Evolutionary conservation across 2,113 vertebrate species (phyloP).

Genomic region (Syngnathoides biaculeatus): DNA sequence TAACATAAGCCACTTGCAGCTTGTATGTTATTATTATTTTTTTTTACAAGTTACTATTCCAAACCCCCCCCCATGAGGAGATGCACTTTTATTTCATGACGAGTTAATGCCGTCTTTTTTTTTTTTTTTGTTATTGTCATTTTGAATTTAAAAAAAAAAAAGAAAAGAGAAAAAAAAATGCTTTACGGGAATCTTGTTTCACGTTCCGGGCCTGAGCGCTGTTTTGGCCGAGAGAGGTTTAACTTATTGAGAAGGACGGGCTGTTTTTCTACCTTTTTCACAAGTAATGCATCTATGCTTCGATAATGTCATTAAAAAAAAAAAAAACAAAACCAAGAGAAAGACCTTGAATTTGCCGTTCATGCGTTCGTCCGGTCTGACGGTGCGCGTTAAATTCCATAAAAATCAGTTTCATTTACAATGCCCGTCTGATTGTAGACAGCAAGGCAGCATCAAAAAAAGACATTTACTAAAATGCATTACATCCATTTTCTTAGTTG

Average conservation of each 20-base stretch:
- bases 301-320: conserved; percentile 74
- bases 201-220: conserved; percentile 61
- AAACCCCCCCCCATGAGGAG: conserved; percentile 37
- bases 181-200: conserved; percentile 67
- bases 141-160: conserved; percentile 50
- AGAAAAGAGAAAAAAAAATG: conserved; percentile 10
- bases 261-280: conserved; percentile 82
- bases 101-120: conserved; percentile 43
- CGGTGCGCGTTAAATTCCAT: no score
- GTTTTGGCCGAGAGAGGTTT: conserved; percentile 72
- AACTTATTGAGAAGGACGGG: conserved; percentile 84
- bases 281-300: conserved; percentile 76
- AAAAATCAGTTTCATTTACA: no score
- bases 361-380: no score
- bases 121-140: conserved; percentile 48
- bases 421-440: no score
- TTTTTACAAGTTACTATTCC: conserved; percentile 45
- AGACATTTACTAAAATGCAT: neutral
- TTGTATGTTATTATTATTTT: conserved; percentile 40
- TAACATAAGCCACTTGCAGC: conserved; percentile 64
- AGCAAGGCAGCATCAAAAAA: no score
- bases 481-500: no score
- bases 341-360: conserved; percentile 57
- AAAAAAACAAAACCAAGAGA: conserved; percentile 47
- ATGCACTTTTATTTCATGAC: conserved; percentile 59